Evolutionary conservation across 2,888 invertebrate species (phyloP), one percentile per base, ranked within the genome.

Genomic region (Bombylius major): DNA sequence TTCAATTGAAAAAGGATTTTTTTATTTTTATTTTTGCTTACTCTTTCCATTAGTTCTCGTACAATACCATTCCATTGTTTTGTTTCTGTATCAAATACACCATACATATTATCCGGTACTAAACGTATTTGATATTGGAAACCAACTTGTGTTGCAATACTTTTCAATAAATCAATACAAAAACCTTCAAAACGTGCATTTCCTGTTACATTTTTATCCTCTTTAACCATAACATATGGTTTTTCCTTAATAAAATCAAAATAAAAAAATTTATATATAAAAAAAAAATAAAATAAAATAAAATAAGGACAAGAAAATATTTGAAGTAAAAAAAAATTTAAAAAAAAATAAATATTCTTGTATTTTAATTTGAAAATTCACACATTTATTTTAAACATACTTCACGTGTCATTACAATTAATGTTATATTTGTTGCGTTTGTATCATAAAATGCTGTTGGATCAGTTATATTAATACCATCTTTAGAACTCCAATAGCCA

Each of bases 61-160:
- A 93, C 91, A 56, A 93, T 89, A 4, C 93, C 93, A 64, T 92
- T 92, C 92, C 92, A 93, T 63, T 89, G 82, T 58, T 87, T 89
- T 0, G 89, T 89, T 59, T 88, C 86, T 0, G 89, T 89, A 71
- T 93, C 87, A 69, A 86, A 82, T 0, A 87, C 93, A 0, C 93
- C 94, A 66, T 94, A 94, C 85, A 89, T 90, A 64, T 81, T 82
- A 69, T 93, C 92, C 0, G 91, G 90, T 0, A 93, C 89, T 50
- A 93, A 76, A 50, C 87, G 79, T 62, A 94, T 83, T 47, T 83
- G 80, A 73, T 92, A 94, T 67, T 91, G 87, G 76, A 94, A 94
- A 14, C 92, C 92, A 3, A 92, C 89, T 66, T 89, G 81, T 1
- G 81, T 78, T 4, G 92, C 90, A 51, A 94, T 89, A 65, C 84